phyloP scores from a whole-genome alignment of 2,113 vertebrate species.

The Cinclus mexicanus region DNA sequence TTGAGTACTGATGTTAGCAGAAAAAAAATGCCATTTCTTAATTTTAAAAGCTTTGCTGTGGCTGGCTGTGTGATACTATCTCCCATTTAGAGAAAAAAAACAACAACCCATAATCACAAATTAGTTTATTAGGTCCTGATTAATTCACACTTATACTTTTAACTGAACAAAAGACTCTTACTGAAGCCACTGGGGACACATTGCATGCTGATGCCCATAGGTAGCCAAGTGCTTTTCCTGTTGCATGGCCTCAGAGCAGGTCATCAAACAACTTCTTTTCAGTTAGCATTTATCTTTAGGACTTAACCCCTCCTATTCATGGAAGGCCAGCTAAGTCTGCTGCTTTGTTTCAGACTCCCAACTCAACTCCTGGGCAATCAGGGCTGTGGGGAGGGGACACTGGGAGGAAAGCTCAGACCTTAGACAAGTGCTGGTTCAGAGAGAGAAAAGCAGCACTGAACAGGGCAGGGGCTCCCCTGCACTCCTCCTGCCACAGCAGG shows the following conservation, averaged over 20 bases:
- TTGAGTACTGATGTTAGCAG: not conserved
- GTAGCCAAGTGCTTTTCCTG: not conserved
- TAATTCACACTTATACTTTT: not conserved
- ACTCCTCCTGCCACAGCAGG: not conserved
- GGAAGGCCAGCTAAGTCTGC: not conserved
- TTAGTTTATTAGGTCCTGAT: not conserved
- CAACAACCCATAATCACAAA: not conserved
- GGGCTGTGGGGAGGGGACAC: not conserved
- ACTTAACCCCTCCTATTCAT: not conserved
- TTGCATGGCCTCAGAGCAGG: not conserved
- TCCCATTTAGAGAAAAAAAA: not conserved
- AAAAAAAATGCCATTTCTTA: not conserved
- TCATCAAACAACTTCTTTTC: not conserved
- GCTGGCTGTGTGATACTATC: not conserved
- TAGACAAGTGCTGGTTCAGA: not conserved
- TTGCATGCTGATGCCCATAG: not conserved
- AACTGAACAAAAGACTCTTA: not conserved
- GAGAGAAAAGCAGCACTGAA: not conserved
- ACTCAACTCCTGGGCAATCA: not conserved
- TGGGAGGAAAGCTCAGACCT: not conserved
- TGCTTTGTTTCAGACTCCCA: not conserved
- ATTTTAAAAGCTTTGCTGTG: not conserved
- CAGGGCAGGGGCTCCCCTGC: not conserved
- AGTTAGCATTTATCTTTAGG: not conserved
- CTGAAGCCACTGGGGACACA: not conserved